Percentiles rank a stretch among this genome's conserved stretches.
Conservation (phyloP, 2,797 vertebrate genomes). For the Oophaga sylvatica region DNA sequence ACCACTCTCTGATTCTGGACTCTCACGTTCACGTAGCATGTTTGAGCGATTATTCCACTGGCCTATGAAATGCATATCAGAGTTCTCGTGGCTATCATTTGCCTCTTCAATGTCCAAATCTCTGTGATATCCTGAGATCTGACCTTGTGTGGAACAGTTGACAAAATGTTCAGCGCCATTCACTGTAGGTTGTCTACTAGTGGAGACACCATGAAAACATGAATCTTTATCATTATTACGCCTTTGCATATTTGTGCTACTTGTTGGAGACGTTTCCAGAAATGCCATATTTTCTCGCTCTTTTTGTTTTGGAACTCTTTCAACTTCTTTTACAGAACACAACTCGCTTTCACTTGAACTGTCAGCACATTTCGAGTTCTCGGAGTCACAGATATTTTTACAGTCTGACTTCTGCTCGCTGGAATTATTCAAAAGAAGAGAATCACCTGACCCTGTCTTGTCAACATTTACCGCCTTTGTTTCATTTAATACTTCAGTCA, state of each 20-base stretch:
- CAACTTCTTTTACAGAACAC: constrained; percentile 60
- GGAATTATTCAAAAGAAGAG: not conserved
- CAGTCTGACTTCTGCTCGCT: constrained; percentile 43
- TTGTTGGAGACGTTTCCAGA: constrained; percentile 32
- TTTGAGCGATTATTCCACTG: constrained; percentile 79
- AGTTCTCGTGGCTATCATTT: constrained; percentile 79
- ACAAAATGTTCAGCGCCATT: constrained; percentile 65
- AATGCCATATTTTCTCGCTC: constrained; percentile 33
- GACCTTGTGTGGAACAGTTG: constrained; percentile 70
- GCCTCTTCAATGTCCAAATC: constrained; percentile 76
- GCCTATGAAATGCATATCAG: constrained; percentile 77
- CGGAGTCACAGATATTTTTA: constrained; percentile 64
- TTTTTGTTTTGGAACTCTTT: constrained; percentile 61
- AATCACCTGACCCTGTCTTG: not conserved
- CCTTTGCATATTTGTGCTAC: not conserved
- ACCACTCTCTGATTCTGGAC: constrained; percentile 90
- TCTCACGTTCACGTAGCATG: constrained; percentile 81
- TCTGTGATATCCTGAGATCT: constrained; percentile 68
- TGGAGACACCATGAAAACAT: constrained; percentile 60
- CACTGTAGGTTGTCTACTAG: constrained; percentile 62
- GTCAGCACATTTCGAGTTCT: constrained; percentile 60
- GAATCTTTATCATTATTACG: constrained; percentile 55
- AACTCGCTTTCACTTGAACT: constrained; percentile 58
- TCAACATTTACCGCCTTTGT: constrained; percentile 9
- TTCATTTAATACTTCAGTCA: constrained; percentile 36